These are phyloP conservation scores for Saguinus imperator DNA, from an alignment of 2,113 vertebrate genomes.

Conservation along the genomic window DNA sequence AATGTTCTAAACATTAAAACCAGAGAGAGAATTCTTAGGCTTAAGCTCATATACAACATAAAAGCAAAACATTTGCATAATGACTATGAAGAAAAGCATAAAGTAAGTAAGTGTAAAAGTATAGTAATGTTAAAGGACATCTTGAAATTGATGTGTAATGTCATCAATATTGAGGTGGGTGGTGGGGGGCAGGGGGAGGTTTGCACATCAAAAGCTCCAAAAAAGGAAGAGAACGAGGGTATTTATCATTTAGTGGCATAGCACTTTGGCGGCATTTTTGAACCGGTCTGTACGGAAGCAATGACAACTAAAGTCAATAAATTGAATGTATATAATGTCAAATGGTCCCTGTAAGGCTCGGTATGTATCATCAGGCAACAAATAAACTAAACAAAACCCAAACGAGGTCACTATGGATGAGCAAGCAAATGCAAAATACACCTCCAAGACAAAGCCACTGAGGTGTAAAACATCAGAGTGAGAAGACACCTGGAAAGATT, in stretches of 20 bases:
- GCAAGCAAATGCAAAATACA: slow-evolving; percentile 63
- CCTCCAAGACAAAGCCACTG: slow-evolving; percentile 49
- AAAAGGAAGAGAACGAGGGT: background rate
- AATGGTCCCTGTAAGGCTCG: slow-evolving; percentile 49
- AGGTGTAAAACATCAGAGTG: slow-evolving; percentile 58
- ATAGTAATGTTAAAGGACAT: background rate
- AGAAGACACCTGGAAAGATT: slow-evolving; percentile 53
- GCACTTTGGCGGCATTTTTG: background rate
- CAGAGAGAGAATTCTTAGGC: background rate
- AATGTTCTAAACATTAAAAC: slow-evolving; percentile 42
- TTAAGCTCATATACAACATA: background rate
- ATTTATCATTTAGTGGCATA: background rate
- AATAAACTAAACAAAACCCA: slow-evolving; percentile 68
- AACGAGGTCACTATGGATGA: slow-evolving; percentile 77
- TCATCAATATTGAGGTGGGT: background rate
- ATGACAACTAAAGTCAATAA: slow-evolving; percentile 54
- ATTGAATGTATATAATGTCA: slow-evolving; percentile 16
- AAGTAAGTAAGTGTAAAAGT: background rate
- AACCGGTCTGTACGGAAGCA: slow-evolving; percentile 34
- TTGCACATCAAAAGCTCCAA: background rate
- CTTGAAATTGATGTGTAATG: background rate
- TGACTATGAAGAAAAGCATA: background rate
- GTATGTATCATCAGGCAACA: slow-evolving; percentile 53
- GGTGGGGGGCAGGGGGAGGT: background rate
- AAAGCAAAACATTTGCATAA: background rate